phyloP scores from a whole-genome alignment of 2,113 vertebrate genomes.

The Oplegnathus fasciatus region DNA sequence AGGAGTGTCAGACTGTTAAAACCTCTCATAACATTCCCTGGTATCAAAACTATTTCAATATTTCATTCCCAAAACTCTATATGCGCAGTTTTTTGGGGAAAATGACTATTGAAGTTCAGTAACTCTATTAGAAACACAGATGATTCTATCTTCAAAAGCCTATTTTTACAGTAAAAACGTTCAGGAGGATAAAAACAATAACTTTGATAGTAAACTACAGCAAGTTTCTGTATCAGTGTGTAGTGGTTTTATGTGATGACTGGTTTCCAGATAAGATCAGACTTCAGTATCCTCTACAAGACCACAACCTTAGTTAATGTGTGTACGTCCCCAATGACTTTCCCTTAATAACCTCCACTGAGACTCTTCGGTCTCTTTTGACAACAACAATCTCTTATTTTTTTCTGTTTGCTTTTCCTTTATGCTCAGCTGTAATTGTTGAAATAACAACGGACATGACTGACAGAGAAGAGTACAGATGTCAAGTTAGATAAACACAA shows the following conservation, averaged over 20 bases:
- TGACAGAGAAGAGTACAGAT: not conserved
- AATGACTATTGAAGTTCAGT: not conserved
- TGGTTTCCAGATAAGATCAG: slow-evolving; percentile 41
- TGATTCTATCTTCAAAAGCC: too few relatives aligned
- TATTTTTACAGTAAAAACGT: not conserved
- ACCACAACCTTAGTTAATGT: slow-evolving; percentile 33
- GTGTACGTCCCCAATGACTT: slow-evolving; percentile 29
- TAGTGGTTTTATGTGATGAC: slow-evolving; percentile 29
- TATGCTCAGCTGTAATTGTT: slow-evolving; percentile 76
- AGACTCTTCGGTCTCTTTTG: slow-evolving; percentile 39
- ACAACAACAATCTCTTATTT: slow-evolving; percentile 46
- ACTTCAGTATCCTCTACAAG: slow-evolving; percentile 20
- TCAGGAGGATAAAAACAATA: not conserved
- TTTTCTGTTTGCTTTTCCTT: slow-evolving; percentile 86
- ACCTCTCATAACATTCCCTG: not conserved
- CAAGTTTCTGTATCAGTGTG: not conserved
- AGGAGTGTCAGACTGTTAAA: not conserved
- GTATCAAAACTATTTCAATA: not conserved
- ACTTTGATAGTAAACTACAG: not conserved
- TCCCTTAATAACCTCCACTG: slow-evolving; percentile 45
- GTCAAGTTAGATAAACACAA: slow-evolving; percentile 13
- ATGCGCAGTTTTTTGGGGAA: not conserved
- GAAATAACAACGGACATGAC: slow-evolving; percentile 54
- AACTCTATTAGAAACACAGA: not conserved
- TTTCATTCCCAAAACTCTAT: not conserved